Base-by-base conservation (phyloP, 2,888 invertebrate genomes). In the Bedellia somnulentella region DNA sequence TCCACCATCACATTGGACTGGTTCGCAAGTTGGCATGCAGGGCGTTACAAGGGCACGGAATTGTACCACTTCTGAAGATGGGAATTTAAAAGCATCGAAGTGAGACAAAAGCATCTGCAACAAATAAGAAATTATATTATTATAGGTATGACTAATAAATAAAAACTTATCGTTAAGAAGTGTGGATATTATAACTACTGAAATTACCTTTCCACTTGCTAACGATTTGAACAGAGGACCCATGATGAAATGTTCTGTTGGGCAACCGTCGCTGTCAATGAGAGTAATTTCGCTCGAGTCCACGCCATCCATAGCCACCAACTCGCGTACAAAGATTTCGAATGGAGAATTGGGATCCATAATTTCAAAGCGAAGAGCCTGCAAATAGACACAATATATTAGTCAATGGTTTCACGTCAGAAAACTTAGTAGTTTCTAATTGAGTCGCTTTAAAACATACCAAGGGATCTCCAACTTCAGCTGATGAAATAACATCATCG, bases 81-180 rank as follows among this genome's bases (percentile, higher is more conserved):
- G 94, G 79, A 95, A 95, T 64, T 95, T 94, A 82, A 95, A 95
- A 21, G 94, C 94, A 61, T 94, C 94, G 71, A 95, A 94, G 68
- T 91, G 88, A 30, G 93, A 93, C 36, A 93, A 75, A 37, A 94
- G 76, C 45, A 89, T 83, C 86, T 89, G 81, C 27, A 70, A 64
- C 56, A 53, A 42, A 44, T 35, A 36, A 35, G 29, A 1, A 28
- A 14, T 29, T 22, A 21, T 18, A 15, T 12, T 27, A 16, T 27
- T 27, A 5, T 33, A 25, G 24, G 25, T 30, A 27, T 29, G 18
- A 6, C 18, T 6, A 18, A 5, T 9, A 18, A n/a, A n/a, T n/a
- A n/a, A n/a, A n/a, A n/a, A 15, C 27, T 17, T 15, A 11, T 10
- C 16, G 14, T 27, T 31, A 27, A 5, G 24, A 23, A 10, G 12